Conservation (phyloP, 2,797 vertebrate genomes). For the Valencia hispanica region DNA sequence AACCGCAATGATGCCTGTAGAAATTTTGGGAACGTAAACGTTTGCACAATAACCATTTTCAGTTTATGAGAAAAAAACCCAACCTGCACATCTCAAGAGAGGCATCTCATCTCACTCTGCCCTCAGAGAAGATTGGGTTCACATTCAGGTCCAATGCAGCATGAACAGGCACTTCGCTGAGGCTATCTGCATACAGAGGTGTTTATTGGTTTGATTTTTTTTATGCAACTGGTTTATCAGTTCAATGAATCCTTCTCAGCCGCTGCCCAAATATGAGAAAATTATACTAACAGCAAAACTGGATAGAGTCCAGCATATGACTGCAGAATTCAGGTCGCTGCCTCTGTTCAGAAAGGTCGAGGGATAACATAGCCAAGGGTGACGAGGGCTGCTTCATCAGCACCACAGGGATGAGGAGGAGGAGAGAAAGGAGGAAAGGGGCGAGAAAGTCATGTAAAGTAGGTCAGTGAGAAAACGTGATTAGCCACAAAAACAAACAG, state of each 20-base stretch:
- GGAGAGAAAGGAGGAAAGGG: constrained; percentile 22
- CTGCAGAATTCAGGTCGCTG: constrained; percentile 32
- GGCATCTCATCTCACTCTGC: constrained; percentile 28
- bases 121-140: constrained; percentile 43
- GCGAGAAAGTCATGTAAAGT: constrained; percentile 58
- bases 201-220: constrained; percentile 13
- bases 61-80: background rate
- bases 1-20: background rate
- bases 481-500: constrained; percentile 52
- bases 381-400: constrained; percentile 60
- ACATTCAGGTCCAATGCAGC: constrained; percentile 2
- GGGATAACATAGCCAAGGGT: constrained; percentile 50
- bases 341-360: constrained; percentile 42
- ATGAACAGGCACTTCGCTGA: constrained; percentile 24
- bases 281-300: background rate
- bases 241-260: constrained; percentile 9
- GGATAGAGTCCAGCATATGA: constrained; percentile 5
- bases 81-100: constrained; percentile 13
- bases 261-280: constrained; percentile 25
- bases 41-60: background rate
- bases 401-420: constrained; percentile 48
- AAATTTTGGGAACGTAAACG: background rate
- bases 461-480: constrained; percentile 69
- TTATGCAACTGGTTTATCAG: constrained; percentile 11
- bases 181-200: constrained; percentile 5